Evolutionary conservation across 2,797 vertebrate genomes (phyloP), one percentile per base, ranked within the genome.

Genomic region (Alauda arvensis): DNA sequence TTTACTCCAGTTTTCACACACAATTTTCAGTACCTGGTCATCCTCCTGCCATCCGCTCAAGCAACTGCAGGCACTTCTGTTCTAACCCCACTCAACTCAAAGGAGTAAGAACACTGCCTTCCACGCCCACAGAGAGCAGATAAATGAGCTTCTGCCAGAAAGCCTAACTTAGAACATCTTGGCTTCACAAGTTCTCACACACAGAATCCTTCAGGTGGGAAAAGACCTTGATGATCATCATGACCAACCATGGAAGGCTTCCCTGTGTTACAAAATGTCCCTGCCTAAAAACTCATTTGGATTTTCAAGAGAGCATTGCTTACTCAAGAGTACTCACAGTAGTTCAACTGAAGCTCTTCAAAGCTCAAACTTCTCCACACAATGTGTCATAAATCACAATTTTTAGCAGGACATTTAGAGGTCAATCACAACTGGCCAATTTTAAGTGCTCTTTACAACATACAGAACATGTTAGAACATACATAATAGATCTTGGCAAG

Each of bases 311-410:
- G 8, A 5, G 9, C n/a, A 19, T 4, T 25, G 26, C 75, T 85
- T 45, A 28, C 51, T 39, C 34, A 39, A 39, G 34, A n/a, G 21
- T 5, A 33, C 25, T 33, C 33, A 5, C 24, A n/a, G 28, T 0
- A 19, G 17, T 34, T 81, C 3, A 40, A n/a, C 4, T 12, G 46
- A 45, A 21, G 21, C 20, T 17, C 21, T 28, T 40, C 52, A 37
- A 53, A 67, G 4, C 21, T 31, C 18, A 43, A n/a, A 5, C 12
- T 14, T 62, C 31, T 37, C 23, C 25, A 26, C 29, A 21, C 4
- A 15, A 11, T 0, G 18, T 10, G 42, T 15, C 19, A n/a, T 0
- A 1, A 34, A 14, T 5, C 60, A 10, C 16, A 3, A 1, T 15
- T 74, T 74, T 80, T 3, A 53, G 18, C 42, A 77, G 53, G 70